Conservation (phyloP, 2,888 invertebrate species). For the Dicyrtoma fusca region DNA sequence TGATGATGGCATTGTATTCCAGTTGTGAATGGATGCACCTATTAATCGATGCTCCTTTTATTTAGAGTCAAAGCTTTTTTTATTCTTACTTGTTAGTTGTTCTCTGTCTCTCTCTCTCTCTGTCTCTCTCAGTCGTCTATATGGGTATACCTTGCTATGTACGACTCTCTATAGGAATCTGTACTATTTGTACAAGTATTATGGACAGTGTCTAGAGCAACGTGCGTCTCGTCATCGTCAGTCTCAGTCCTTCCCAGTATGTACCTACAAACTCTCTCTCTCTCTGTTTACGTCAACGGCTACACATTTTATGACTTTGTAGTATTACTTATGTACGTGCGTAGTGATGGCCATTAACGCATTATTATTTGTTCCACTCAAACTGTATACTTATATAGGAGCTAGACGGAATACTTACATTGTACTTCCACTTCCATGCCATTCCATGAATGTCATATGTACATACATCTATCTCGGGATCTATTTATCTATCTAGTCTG, state of each 20-base stretch:
- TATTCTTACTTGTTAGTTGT: conserved; percentile 1
- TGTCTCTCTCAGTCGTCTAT: background rate
- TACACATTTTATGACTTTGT: too few relatives aligned
- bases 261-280: conserved; percentile 3
- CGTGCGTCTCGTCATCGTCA: background rate
- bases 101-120: conserved; percentile 1
- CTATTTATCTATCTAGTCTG: too few relatives aligned
- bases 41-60: conserved; percentile 36
- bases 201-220: background rate
- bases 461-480: conserved; percentile 8
- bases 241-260: conserved; percentile 1
- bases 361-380: too few relatives aligned
- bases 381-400: too few relatives aligned
- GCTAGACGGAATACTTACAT: too few relatives aligned
- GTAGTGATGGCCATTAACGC: too few relatives aligned
- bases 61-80: conserved; percentile 33
- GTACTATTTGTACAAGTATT: too few relatives aligned
- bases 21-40: conserved; percentile 31
- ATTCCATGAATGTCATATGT: background rate
- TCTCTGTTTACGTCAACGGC: conserved; percentile 5
- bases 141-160: too few relatives aligned
- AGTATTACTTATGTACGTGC: too few relatives aligned
- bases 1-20: conserved; percentile 32
- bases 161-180: too few relatives aligned
- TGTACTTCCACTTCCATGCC: too few relatives aligned